A percentile compares a stretch with the other conserved stretches of the same genome.
phyloP scores from a whole-genome alignment of 2,113 vertebrate genomes.

The Pandion haliaetus region DNA sequence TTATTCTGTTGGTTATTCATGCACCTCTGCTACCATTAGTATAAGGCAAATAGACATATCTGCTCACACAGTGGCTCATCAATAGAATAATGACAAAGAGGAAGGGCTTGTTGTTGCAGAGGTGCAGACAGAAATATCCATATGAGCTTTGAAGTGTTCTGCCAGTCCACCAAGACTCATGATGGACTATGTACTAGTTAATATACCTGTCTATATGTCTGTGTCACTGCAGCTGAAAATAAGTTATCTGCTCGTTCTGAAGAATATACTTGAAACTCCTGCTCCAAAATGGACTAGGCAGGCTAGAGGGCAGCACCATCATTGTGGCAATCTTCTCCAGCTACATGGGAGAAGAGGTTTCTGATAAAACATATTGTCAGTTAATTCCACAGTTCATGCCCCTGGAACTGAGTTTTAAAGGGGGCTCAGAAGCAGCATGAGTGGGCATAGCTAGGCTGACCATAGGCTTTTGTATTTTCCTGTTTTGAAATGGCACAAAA shows the following conservation, averaged over 20 bases:
- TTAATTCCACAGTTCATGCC: background rate
- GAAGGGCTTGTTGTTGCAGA: background rate
- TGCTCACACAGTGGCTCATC: background rate
- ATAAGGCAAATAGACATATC: background rate
- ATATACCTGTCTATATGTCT: background rate
- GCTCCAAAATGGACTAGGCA: background rate
- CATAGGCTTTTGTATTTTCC: background rate
- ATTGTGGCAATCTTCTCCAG: background rate
- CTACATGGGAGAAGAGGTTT: background rate
- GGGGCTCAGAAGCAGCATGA: background rate
- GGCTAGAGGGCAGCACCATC: background rate
- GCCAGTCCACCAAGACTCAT: background rate
- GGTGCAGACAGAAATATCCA: background rate
- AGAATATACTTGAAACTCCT: background rate
- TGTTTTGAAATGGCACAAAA: background rate
- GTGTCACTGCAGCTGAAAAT: background rate
- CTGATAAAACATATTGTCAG: background rate
- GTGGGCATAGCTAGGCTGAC: background rate
- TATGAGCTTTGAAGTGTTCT: background rate
- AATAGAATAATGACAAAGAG: background rate
- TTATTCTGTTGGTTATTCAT: background rate
- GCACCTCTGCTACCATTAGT: background rate
- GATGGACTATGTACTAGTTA: no score
- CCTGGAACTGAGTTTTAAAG: background rate
- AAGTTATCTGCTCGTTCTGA: background rate